Percentiles rank a stretch among this genome's conserved stretches.
phyloP scores from a whole-genome alignment of 1,140 invertebrate species.

The Diploscapter pachys region DNA sequence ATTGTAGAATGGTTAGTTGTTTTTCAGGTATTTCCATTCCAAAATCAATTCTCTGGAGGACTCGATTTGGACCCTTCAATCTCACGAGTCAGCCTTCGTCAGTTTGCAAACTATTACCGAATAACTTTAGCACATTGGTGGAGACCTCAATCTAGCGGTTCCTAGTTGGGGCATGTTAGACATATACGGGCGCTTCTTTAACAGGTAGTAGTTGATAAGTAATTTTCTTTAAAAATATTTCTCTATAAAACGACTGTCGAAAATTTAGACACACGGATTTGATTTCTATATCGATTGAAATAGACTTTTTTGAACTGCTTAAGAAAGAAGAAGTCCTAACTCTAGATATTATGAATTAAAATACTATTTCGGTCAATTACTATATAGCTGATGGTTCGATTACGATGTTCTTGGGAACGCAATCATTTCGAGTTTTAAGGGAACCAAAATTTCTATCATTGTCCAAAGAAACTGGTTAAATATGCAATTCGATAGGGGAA shows the following conservation, averaged over 20 bases:
- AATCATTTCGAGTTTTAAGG: neutral
- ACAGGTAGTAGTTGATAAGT: neutral
- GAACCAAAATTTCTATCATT: no score
- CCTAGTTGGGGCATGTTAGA: conserved; percentile 45
- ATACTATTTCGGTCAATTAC: neutral
- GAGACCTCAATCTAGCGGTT: conserved; percentile 43
- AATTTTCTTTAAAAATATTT: no score
- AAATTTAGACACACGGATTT: no score
- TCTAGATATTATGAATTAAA: neutral
- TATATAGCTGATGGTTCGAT: neutral
- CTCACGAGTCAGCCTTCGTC: conserved; percentile 28
- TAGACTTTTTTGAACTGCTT: neutral
- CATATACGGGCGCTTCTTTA: conserved; percentile 41
- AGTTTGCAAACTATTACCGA: conserved; percentile 8
- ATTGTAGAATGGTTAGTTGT: no score
- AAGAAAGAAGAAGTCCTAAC: neutral
- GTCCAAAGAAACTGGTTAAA: no score
- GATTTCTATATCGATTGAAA: no score
- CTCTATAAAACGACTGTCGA: no score
- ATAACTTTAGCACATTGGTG: conserved; percentile 40
- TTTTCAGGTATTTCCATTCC: conserved; percentile 33
- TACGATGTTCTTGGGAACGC: neutral
- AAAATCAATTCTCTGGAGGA: conserved; percentile 43
- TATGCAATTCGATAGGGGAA: no score
- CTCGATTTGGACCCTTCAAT: conserved; percentile 43